Base-by-base conservation (phyloP, 2,888 invertebrate genomes). In the Unio delphinus region DNA sequence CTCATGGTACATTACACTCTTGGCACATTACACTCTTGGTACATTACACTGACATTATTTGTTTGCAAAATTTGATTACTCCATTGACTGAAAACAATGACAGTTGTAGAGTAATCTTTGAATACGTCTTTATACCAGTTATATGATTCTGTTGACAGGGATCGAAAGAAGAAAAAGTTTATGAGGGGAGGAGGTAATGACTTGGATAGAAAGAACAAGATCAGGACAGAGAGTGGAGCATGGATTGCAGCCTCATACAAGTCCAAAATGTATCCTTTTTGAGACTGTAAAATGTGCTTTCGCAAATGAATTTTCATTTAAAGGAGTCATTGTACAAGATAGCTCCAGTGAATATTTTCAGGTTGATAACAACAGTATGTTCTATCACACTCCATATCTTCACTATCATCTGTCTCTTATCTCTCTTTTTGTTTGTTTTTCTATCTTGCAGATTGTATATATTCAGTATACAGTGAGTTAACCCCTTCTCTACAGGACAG, bases 191-290 rank as follows among this genome's bases (percentile, higher is more conserved):
- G 66, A 11, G 64, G 69, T 30, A 70, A 28, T 75, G 87, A 78
- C 20, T 75, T 80, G 5, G 77, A 81, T 62, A 79, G 79, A 75
- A 93, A 93, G 30, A 94, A 94, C 68, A 96, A 95, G 91, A 97
- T 99, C 78, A 94, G 94, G 83, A 98, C 98, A 0, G 99, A 99
- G 91, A 97, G 97, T 73, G 99, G 98, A 26, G 94, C 93, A 0
- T 96, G 96, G 93, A 96, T 99, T 82, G 95, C 98, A 0, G 96
- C 98, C 1, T 94, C 95, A 20, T 99, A 95, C 91, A 98, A 98
- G 91, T 95, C 96, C 73, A 95, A 97, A 66, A 93, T 90, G 86
- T 92, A 92, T 88, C 89, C 90, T 80, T 88, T 59, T 30, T 20
- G 45, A 61, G 8, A 56, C 26, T 28, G 20, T 23, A 54, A 57